Conservation (phyloP, 2,888 invertebrate genomes). For the Caenorhabditis doughertyi region DNA sequence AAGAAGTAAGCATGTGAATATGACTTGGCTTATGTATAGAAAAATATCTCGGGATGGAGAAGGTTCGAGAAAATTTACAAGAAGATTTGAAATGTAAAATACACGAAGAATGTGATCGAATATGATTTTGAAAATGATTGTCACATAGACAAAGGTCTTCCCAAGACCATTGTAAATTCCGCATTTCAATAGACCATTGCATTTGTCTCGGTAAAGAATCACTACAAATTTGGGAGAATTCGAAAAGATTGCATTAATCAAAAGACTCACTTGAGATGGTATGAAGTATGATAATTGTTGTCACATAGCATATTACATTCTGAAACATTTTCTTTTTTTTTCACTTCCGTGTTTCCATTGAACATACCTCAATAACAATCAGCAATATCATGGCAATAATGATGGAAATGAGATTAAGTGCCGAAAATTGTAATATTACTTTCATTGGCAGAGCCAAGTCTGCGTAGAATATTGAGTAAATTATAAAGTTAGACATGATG, state of each 20-base stretch:
- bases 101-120: slow-evolving; percentile 29
- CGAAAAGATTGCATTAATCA: neutral
- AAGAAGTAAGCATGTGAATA: slow-evolving; percentile 18
- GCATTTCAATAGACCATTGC: slow-evolving; percentile 18
- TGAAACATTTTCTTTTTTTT: neutral
- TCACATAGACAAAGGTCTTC: slow-evolving; percentile 5
- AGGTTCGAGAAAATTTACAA: neutral
- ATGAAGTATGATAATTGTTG: slow-evolving; percentile 10
- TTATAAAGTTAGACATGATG: slow-evolving; percentile 45
- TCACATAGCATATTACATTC: slow-evolving; percentile 18
- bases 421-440: slow-evolving; percentile 34
- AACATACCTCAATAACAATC: slow-evolving; percentile 17
- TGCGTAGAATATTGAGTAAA: slow-evolving; percentile 45
- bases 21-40: slow-evolving; percentile 4
- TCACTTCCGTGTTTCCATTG: neutral
- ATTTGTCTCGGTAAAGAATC: slow-evolving; percentile 30
- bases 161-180: slow-evolving; percentile 15
- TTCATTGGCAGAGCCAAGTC: slow-evolving; percentile 39
- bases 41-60: slow-evolving; percentile 4
- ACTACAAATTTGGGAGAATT: slow-evolving; percentile 22
- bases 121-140: slow-evolving; percentile 24
- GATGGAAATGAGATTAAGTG: slow-evolving; percentile 27
- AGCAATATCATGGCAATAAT: slow-evolving; percentile 24
- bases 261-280: slow-evolving; percentile 19
- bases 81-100: slow-evolving; percentile 24